Conservation (phyloP, 2,113 vertebrate genomes). For the Eupsittula cactorum region DNA sequence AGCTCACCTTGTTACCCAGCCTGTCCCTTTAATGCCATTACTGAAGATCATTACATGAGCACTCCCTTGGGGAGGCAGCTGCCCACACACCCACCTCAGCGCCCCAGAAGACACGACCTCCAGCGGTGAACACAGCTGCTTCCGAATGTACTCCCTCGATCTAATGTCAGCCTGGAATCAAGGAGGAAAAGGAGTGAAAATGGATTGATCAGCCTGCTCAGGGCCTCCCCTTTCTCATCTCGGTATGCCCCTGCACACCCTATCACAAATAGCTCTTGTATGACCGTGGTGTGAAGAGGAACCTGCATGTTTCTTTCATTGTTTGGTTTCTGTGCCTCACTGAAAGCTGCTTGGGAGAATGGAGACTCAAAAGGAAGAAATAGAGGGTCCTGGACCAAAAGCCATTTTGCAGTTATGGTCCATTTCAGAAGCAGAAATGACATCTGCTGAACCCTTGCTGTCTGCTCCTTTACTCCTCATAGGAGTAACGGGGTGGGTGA, state of each 20-base stretch:
- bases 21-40: constrained; percentile 68
- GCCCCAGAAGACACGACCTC: neutral
- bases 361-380: neutral
- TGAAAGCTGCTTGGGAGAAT: neutral
- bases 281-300: neutral
- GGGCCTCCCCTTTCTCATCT: neutral
- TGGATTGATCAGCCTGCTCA: neutral
- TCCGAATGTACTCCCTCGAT: constrained; percentile 86
- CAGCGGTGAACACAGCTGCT: constrained; percentile 36
- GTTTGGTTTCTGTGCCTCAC: neutral
- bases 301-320: neutral
- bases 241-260: neutral
- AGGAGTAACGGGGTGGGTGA: neutral
- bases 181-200: neutral
- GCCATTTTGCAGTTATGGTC: neutral
- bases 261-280: neutral
- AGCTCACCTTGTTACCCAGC: constrained; percentile 47
- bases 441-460: neutral
- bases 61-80: constrained; percentile 6
- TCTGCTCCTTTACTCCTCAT: neutral
- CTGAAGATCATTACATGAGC: constrained; percentile 24
- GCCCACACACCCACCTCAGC: constrained; percentile 52
- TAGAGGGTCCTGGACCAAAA: neutral
- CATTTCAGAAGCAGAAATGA: neutral
- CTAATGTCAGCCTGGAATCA: constrained; percentile 84